Conservation (phyloP, 2,113 vertebrate species). For the Mormoops blainvillei region DNA sequence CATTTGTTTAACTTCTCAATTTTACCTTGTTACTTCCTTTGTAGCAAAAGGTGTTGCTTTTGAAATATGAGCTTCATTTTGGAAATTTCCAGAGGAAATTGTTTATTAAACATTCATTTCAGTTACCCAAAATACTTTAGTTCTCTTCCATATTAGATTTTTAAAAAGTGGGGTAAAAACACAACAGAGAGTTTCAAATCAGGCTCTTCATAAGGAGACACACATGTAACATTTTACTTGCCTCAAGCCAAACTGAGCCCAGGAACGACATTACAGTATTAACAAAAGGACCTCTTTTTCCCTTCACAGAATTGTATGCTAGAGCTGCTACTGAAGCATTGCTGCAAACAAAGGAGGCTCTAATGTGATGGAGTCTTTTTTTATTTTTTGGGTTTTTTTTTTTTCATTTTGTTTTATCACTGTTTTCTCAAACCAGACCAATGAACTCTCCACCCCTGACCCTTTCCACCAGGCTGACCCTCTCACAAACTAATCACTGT, state of each 20-base stretch:
- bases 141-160: neutral
- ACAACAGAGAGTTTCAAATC: neutral
- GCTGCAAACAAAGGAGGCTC: neutral
- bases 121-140: neutral
- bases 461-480: neutral
- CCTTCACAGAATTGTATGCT: neutral
- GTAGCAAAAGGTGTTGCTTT: neutral
- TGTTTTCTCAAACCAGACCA: constrained; percentile 30
- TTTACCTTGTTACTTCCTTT: neutral
- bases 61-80: neutral
- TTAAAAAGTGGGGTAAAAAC: neutral
- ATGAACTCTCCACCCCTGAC: neutral
- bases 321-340: neutral
- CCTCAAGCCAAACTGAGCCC: neutral
- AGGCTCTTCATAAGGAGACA: neutral
- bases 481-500: neutral
- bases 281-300: neutral
- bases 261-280: neutral
- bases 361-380: neutral
- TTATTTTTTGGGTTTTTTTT: too few species aligned
- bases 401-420: neutral
- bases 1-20: constrained; percentile 31
- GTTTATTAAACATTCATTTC: neutral
- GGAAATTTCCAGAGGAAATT: neutral
- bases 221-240: neutral